phyloP scores from a whole-genome alignment of 2,888 invertebrate species.

The Poecilobothrus nobilitatus region DNA sequence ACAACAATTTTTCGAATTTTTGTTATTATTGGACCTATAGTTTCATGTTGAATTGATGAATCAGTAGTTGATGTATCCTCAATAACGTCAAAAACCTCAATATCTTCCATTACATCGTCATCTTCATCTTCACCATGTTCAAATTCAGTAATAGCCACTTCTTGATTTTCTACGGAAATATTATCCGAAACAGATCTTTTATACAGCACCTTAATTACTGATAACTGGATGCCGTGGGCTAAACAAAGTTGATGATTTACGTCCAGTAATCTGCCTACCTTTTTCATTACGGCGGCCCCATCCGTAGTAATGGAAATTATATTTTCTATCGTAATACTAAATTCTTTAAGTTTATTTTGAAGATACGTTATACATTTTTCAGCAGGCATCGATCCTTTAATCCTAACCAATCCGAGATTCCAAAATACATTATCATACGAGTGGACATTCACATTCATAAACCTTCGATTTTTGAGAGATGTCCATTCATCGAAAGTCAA shows the following conservation, averaged over 20 bases:
- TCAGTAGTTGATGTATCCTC: no score
- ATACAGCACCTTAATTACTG: neutral
- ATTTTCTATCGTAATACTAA: neutral
- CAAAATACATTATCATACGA: conserved; percentile 8
- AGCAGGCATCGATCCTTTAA: conserved; percentile 12
- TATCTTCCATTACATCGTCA: no score
- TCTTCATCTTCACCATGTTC: no score
- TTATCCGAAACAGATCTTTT: neutral
- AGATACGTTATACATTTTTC: conserved; percentile 12
- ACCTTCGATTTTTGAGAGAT: conserved; percentile 10
- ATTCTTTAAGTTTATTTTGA: neutral
- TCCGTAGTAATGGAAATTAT: conserved; percentile 7
- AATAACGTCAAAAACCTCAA: no score
- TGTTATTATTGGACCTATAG: no score
- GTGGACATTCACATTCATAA: conserved; percentile 14
- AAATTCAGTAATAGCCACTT: neutral
- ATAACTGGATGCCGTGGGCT: neutral
- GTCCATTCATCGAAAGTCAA: conserved; percentile 16
- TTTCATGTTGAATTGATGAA: no score
- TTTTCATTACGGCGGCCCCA: neutral
- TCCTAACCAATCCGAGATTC: conserved; percentile 12
- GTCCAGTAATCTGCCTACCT: neutral
- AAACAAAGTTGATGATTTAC: conserved; percentile 5
- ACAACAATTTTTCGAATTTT: no score
- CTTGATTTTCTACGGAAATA: conserved; percentile 7